Base-by-base conservation (phyloP, 2,888 invertebrate species). In the Brenthis daphne region DNA sequence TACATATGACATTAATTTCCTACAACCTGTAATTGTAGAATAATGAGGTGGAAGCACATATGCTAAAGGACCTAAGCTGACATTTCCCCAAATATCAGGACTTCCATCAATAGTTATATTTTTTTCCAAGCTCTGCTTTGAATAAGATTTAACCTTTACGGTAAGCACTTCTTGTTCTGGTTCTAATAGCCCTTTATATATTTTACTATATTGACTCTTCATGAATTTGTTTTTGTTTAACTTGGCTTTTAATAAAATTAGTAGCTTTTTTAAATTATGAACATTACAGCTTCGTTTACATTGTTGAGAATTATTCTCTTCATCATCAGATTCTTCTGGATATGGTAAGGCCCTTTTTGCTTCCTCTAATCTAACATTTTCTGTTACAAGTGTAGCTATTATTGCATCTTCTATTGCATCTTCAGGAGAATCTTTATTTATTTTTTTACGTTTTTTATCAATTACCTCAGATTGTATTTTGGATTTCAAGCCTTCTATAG, bases 1-100 rank as follows among this genome's bases (percentile, higher is more conserved):
- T 6, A 82, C 73, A 77, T 77, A 77, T 8, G 78, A 68, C 81
- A 89, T 83, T 70, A 91, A 68, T 66, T 81, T 80, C 75, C 79
- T 85, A 67, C 86, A 86, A 0, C 87, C 91, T 48, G 83, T 88
- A 48, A 90, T 83, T 51, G 85, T 87, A 3, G 84, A 77, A 73
- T 85, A 86, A 69, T 87, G 81, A 13, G 90, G 89, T 20, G 90
- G 90, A 0, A 90, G 71, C 4, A 89, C 82, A 82, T 82, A 83
- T 14, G 76, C 76, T 43, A 76, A 60, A 1, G 64, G 61, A 24
- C 69, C 68, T 67, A 82, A 74, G 37, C 58, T 55, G 33, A 74
- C 76, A 14, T 71, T 76, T 6, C 88, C 89, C 89, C 88, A 90
- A 67, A 90, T 77, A 74, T 85, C 84, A 29, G 85, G 85, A 24